Percentiles rank a stretch among this genome's conserved stretches.
Conservation (phyloP, 2,888 invertebrate genomes). For the Nomada fucata region DNA sequence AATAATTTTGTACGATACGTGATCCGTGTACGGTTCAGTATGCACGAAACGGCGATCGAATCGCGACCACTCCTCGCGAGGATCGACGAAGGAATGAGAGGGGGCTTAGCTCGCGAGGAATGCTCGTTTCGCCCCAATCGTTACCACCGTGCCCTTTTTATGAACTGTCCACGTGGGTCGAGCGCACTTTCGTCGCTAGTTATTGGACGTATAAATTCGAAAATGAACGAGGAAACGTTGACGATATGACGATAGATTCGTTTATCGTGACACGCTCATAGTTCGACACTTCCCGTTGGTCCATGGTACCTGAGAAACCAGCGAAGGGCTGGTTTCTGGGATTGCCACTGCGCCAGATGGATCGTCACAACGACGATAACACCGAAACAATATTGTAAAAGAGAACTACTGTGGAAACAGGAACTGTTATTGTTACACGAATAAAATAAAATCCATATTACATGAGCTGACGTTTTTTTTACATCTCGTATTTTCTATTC, state of each 20-base stretch:
- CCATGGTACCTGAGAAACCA: constrained; percentile 34
- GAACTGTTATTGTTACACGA: constrained; percentile 72
- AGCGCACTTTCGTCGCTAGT: not conserved
- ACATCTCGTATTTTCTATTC: not conserved
- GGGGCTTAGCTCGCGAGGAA: not conserved
- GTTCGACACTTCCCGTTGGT: constrained; percentile 12
- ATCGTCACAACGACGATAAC: constrained; percentile 19
- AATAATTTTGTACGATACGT: constrained; percentile 64
- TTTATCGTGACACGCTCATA: not conserved
- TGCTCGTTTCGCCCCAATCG: constrained; percentile 10
- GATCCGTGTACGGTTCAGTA: constrained; percentile 4
- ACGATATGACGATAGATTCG: not conserved
- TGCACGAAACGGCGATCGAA: constrained; percentile 8
- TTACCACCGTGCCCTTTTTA: constrained; percentile 28
- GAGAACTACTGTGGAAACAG: constrained; percentile 55
- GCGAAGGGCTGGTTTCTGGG: constrained; percentile 17
- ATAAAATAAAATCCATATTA: constrained; percentile 70
- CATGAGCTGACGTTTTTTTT: constrained; percentile 26
- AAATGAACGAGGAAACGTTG: not conserved
- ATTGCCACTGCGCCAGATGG: constrained; percentile 7
- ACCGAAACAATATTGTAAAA: constrained; percentile 41
- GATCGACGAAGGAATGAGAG: not conserved
- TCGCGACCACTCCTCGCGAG: constrained; percentile 8
- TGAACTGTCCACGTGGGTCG: constrained; percentile 2
- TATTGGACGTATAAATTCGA: not conserved